Evolutionary conservation across 2,888 invertebrate species (phyloP), one percentile per base, ranked within the genome.

Genomic region (Amphipoea lucens): DNA sequence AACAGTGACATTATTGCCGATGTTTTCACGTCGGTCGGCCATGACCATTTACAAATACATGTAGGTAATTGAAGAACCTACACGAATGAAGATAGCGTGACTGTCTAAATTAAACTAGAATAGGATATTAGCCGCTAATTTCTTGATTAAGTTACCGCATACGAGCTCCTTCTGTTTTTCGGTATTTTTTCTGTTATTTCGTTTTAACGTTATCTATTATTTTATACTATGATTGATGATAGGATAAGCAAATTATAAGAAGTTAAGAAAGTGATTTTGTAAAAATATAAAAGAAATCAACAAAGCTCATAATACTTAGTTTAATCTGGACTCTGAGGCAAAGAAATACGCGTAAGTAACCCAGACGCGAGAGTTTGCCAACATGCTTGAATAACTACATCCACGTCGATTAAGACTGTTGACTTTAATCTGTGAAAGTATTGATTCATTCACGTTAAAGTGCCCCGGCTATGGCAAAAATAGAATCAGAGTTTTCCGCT

Each of bases 361-460:
- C 76, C 72, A 63, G 71, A 70, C 74, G 67, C 11, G 76, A 82
- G 81, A 76, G 74, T 89, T 78, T 84, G 74, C 69, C 71, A 42
- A 66, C 78, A 86, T 74, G 57, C 88, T 82, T 79, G 82, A 87
- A 74, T 85, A 70, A 63, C 75, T 82, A 80, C 85, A 87, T 85
- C 78, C 75, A 81, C 77, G 77, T 80, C 74, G 82, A 80, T 87
- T 86, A 85, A 78, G 78, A 81, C 45, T 82, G 71, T 84, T 83
- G 80, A 84, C 85, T 87, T 83, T 29, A 87, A 79, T 85, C 74
- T 79, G 79, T 82, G 60, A 78, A 80, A 83, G 88, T 90, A 90
- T 89, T 88, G 90, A 89, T 90, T 89, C 76, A 84, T 86, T 81
- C 81, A 77, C 72, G 81, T 82, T 86, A 78, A 85, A 89, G 84